Evolutionary conservation across 2,797 vertebrate species (phyloP).

Genomic region (Pangasius larnaudii): DNA sequence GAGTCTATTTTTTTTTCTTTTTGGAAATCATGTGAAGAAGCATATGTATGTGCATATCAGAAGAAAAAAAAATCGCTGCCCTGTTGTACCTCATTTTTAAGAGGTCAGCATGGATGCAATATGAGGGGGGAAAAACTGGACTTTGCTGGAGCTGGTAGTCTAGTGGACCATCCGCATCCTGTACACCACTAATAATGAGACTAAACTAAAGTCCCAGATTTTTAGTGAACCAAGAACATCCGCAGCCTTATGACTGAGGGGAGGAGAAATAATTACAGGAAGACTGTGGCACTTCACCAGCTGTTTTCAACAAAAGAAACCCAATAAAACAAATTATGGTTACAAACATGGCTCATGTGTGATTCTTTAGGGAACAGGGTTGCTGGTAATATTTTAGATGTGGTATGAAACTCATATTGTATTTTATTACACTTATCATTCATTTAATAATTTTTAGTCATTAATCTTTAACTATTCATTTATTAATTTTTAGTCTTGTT

Average conservation of each 20-base stretch:
- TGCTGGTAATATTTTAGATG: not conserved
- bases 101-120: slow-evolving; percentile 97
- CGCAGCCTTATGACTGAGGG: not conserved
- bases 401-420: not conserved
- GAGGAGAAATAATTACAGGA: not conserved
- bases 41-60: slow-evolving; percentile 99
- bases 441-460: not conserved
- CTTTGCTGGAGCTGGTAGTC: not conserved
- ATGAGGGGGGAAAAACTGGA: slow-evolving; percentile 72
- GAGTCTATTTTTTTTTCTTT: slow-evolving; percentile 95
- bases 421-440: not conserved
- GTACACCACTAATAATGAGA: not conserved
- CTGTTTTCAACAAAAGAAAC: slow-evolving; percentile 21
- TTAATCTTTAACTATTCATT: not conserved
- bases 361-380: not conserved
- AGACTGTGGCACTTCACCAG: slow-evolving; percentile 2
- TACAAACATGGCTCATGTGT: not conserved
- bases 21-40: slow-evolving; percentile 99
- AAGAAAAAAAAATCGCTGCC: not conserved
- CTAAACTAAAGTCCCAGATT: not conserved
- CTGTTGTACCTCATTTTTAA: slow-evolving; percentile 90
- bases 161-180: not conserved
- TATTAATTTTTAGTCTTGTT: not conserved
- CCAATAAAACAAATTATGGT: not conserved
- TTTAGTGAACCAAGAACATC: not conserved